These are phyloP conservation scores for Xiphorhynchus elegans DNA, from an alignment of 2,113 vertebrate species.

Conservation along the genomic window DNA sequence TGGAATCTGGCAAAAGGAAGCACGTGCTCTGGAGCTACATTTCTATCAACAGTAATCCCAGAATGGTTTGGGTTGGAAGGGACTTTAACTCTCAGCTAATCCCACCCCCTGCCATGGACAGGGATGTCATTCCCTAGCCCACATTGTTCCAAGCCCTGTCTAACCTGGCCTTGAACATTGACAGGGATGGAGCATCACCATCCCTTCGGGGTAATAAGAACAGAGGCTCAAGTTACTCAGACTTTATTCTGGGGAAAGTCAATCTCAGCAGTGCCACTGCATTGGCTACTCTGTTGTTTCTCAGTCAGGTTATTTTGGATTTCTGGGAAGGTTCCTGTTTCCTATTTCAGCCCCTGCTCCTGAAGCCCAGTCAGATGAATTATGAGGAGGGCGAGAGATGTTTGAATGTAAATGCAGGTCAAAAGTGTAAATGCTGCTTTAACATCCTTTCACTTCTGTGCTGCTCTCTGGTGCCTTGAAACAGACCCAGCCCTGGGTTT, in stretches of 20 bases:
- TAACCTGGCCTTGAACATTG: not conserved
- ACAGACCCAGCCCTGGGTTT: not conserved
- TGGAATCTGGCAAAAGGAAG: not conserved
- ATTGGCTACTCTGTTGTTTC: not conserved
- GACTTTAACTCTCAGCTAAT: not conserved
- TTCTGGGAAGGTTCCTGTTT: not conserved
- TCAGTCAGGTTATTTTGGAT: not conserved
- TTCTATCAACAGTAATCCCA: not conserved
- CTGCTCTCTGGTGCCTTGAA: not conserved
- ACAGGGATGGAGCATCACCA: not conserved
- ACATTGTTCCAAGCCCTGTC: not conserved
- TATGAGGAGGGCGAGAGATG: not conserved
- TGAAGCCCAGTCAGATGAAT: not conserved
- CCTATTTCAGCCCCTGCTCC: not conserved
- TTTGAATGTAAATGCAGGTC: not conserved
- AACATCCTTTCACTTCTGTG: not conserved
- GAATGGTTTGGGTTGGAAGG: not conserved
- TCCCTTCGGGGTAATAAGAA: rapidly evolving
- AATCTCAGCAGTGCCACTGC: not conserved
- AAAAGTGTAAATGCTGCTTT: not conserved
- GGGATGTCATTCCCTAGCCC: not conserved
- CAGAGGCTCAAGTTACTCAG: not conserved
- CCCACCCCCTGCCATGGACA: not conserved
- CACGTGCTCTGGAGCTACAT: not conserved
- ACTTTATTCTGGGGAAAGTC: not conserved